A percentile compares a stretch with the other conserved stretches of the same genome.
Conservation (phyloP, 53 echinoderm and acorn worm species). For the Arbacia lixula region DNA sequence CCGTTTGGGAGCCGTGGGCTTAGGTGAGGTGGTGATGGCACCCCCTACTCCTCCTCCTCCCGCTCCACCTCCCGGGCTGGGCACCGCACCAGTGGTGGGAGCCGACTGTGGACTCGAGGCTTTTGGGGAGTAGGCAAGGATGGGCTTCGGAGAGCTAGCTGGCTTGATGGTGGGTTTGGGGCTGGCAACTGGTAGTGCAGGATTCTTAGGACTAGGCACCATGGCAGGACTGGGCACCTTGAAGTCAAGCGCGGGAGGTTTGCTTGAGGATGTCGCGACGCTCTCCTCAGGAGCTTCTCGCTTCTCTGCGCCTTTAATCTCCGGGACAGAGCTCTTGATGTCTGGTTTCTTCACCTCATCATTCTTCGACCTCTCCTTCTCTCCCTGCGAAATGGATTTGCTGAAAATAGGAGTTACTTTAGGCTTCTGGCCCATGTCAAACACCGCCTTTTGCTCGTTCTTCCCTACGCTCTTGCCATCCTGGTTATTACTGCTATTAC, state of each 20-base stretch:
- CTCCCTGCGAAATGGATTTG: constrained; percentile 24
- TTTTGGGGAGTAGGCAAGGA: constrained; percentile 78
- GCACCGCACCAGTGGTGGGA: constrained; percentile 53
- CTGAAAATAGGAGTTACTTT: constrained; percentile 18
- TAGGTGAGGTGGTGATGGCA: background rate
- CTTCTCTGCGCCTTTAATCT: constrained; percentile 18
- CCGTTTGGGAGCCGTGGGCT: constrained; percentile 58
- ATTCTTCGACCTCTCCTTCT: constrained; percentile 39
- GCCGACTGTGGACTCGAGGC: constrained; percentile 67
- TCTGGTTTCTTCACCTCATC: constrained; percentile 16
- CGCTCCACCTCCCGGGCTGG: constrained; percentile 49
- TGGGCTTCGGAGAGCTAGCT: constrained; percentile 70
- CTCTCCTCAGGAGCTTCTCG: constrained; percentile 4
- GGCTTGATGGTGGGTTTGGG: constrained; percentile 74
- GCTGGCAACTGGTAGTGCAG: constrained; percentile 56
- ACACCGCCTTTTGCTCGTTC: background rate
- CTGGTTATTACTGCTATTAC: background rate
- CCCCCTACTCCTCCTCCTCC: background rate
- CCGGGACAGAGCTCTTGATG: constrained; percentile 11
- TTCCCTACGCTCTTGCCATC: constrained; percentile 18
- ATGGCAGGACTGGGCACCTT: constrained; percentile 96
- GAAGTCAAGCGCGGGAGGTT: constrained; percentile 68
- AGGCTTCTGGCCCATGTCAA: constrained; percentile 33
- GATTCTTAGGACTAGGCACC: constrained; percentile 73
- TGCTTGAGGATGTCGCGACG: constrained; percentile 6